phyloP scores from a whole-genome alignment of 1,140 invertebrate species.

The Drosophila rhopaloa region DNA sequence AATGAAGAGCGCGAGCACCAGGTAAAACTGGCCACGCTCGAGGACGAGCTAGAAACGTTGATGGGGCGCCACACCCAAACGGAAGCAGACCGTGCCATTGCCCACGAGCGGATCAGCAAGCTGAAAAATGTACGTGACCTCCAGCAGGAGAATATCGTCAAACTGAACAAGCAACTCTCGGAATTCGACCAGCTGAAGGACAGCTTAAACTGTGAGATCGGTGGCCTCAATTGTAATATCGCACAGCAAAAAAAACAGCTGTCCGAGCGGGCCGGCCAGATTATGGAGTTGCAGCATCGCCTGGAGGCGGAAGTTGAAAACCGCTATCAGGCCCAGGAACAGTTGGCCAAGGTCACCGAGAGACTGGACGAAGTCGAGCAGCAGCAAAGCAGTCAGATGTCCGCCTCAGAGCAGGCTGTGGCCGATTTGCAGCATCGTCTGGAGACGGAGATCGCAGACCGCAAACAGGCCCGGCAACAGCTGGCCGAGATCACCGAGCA shows the following conservation, averaged over 20 bases:
- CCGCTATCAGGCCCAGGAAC: neutral
- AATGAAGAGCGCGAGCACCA: conserved; percentile 6
- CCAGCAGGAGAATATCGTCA: neutral
- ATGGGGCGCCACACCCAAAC: neutral
- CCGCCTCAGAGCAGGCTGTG: neutral
- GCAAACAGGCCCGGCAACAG: neutral
- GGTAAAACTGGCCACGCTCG: conserved; percentile 5
- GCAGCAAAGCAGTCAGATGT: neutral
- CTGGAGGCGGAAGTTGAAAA: neutral
- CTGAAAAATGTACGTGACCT: conserved; percentile 23
- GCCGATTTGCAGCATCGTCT: conserved; percentile 7
- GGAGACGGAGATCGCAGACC: neutral
- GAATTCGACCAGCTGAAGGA: conserved; percentile 34
- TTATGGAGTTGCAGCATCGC: neutral
- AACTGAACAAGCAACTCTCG: conserved; percentile 2
- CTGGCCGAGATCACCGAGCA: neutral
- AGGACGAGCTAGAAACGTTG: neutral
- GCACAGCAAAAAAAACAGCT: conserved; percentile 6
- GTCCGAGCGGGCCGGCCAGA: neutral
- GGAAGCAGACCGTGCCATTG: neutral
- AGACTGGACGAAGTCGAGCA: conserved; percentile 5
- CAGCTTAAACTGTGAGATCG: conserved; percentile 51
- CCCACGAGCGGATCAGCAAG: conserved; percentile 4
- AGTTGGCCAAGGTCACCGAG: neutral
- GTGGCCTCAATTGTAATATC: conserved; percentile 50